These are phyloP conservation scores for Fratercula arctica DNA, from an alignment of 2,797 vertebrate genomes.

Conservation along the genomic window DNA sequence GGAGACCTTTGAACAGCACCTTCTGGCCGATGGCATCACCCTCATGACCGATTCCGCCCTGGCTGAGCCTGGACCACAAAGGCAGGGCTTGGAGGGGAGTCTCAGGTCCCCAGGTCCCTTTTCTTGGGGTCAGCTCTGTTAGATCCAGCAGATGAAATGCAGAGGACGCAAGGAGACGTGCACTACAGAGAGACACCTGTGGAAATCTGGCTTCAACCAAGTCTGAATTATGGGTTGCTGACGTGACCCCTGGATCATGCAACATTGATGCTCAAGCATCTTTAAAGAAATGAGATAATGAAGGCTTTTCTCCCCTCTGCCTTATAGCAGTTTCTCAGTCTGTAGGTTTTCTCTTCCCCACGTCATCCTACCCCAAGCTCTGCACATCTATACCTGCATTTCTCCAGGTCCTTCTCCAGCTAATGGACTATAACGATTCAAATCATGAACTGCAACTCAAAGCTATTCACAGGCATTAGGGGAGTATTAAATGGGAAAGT, in stretches of 20 bases:
- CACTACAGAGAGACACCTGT: accelerated
- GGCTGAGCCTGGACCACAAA: neutral
- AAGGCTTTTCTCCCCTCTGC: neutral
- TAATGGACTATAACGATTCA: constrained; percentile 62
- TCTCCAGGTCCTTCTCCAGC: constrained; percentile 24
- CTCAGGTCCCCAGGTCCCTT: neutral
- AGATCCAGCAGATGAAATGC: neutral
- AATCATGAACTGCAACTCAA: constrained; percentile 54
- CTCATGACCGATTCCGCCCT: neutral
- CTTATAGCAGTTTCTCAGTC: neutral
- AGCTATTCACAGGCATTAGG: constrained; percentile 65
- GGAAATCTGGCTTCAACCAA: neutral
- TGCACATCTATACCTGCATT: constrained; percentile 35
- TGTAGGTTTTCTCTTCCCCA: neutral
- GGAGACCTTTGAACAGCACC: neutral
- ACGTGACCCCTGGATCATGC: neutral
- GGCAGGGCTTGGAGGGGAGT: neutral
- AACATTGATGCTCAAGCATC: neutral
- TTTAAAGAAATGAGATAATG: neutral
- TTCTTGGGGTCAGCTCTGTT: neutral
- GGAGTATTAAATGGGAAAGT: constrained; percentile 72
- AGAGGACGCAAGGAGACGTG: neutral
- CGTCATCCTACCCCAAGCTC: neutral
- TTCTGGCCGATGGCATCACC: neutral
- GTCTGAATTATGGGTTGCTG: neutral